phyloP scores from a whole-genome alignment of 2,113 vertebrate species.

The Neoarius graeffei region DNA sequence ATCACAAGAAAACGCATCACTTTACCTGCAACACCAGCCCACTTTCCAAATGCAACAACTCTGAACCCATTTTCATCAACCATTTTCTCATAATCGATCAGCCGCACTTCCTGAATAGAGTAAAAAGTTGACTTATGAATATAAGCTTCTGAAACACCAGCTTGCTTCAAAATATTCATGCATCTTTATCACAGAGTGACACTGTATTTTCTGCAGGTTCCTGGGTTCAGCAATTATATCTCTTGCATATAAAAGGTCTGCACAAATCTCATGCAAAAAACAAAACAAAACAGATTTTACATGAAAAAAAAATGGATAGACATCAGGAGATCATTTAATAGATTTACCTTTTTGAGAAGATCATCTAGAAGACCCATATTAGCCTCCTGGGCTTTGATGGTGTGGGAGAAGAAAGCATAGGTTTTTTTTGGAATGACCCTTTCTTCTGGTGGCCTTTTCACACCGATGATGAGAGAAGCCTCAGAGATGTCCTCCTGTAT shows the following conservation, averaged over 20 bases:
- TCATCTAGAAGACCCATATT: slow-evolving; percentile 95
- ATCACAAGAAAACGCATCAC: background rate
- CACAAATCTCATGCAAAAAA: background rate
- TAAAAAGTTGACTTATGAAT: background rate
- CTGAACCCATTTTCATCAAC: slow-evolving; percentile 88
- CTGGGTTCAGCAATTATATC: background rate
- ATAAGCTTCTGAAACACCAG: background rate
- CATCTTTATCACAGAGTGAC: background rate
- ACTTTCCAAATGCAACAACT: slow-evolving; percentile 95
- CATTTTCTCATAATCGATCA: slow-evolving; percentile 99
- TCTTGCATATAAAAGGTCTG: background rate
- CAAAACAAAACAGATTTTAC: background rate
- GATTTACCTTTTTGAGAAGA: slow-evolving; percentile 84
- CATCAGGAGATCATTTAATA: background rate
- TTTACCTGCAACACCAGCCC: slow-evolving; percentile 96
- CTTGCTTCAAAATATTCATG: background rate
- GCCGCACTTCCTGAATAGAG: slow-evolving; percentile 84
- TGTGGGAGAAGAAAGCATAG: slow-evolving; percentile 98
- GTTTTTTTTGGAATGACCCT: slow-evolving; percentile 89
- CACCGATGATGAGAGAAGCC: slow-evolving; percentile 91
- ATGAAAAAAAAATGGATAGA: background rate
- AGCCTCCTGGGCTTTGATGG: slow-evolving; percentile 96
- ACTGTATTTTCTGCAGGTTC: background rate
- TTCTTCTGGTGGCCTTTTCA: slow-evolving; percentile 91
- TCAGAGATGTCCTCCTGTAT: slow-evolving; percentile 94